Evolutionary conservation across 2,888 invertebrate species (phyloP).

Genomic region (Tortrix viridana): DNA sequence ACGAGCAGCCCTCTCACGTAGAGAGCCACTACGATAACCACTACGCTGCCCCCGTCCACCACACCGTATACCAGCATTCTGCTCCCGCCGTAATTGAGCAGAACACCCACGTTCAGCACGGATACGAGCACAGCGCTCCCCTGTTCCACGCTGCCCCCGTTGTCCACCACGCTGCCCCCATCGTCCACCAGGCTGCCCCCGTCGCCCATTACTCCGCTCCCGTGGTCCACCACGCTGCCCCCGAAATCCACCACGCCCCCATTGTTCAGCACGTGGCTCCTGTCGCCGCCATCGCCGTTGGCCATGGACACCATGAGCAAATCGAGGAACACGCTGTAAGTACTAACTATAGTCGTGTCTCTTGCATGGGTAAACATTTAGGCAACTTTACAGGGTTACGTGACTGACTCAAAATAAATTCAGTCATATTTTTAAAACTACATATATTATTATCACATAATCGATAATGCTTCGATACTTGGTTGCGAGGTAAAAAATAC

Average conservation of each 20-base stretch:
- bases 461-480: no score
- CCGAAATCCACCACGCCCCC: constrained; percentile 48
- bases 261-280: constrained; percentile 54
- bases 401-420: no score
- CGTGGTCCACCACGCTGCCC: constrained; percentile 33
- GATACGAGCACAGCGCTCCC: constrained; percentile 36
- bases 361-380: no score
- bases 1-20: constrained; percentile 63
- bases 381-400: no score
- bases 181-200: constrained; percentile 28
- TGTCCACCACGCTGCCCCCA: constrained; percentile 29
- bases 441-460: no score
- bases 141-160: constrained; percentile 37
- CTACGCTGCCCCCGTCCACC: constrained; percentile 48
- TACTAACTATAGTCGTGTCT: constrained; percentile 28
- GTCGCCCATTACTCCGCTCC: constrained; percentile 40
- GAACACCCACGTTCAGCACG: constrained; percentile 19
- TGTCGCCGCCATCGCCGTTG: constrained; percentile 53
- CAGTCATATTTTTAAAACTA: no score
- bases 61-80: constrained; percentile 41
- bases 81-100: constrained; percentile 24
- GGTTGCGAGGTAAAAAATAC: no score
- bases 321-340: constrained; percentile 58
- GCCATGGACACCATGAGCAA: constrained; percentile 54
- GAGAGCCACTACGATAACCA: constrained; percentile 43